Percentiles rank a stretch among this genome's conserved stretches.
These are phyloP conservation scores for Scaptomyza graminum DNA, from an alignment of 1,140 invertebrate species.

Conservation along the genomic window DNA sequence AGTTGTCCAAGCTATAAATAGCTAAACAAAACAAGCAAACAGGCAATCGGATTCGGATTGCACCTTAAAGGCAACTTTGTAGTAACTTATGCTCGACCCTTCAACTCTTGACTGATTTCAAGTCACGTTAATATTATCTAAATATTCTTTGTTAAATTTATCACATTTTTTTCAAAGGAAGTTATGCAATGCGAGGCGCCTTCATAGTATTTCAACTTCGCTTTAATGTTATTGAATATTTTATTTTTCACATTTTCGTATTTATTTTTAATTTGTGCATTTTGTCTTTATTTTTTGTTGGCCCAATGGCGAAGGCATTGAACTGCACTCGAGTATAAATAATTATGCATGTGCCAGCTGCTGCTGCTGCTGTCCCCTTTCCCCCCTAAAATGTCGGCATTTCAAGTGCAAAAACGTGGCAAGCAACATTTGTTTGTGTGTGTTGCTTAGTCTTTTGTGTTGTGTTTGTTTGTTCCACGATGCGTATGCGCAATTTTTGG, in stretches of 20 bases:
- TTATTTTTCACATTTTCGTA: neutral
- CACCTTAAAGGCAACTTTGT: neutral
- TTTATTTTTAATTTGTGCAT: neutral
- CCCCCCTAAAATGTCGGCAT: slow-evolving; percentile 20
- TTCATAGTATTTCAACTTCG: neutral
- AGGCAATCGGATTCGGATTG: neutral
- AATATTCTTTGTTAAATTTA: no score
- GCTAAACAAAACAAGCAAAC: neutral
- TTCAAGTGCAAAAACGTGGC: slow-evolving; percentile 25
- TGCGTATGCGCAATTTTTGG: slow-evolving; percentile 68
- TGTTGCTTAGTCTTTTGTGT: neutral
- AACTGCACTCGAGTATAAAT: slow-evolving; percentile 30
- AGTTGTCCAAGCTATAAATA: slow-evolving; percentile 18
- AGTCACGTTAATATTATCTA: no score
- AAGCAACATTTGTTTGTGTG: slow-evolving; percentile 7
- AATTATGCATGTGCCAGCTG: neutral
- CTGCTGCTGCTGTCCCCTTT: neutral
- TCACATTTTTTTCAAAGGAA: neutral
- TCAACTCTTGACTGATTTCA: no score
- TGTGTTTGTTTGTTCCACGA: slow-evolving; percentile 35
- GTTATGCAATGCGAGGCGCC: slow-evolving; percentile 2
- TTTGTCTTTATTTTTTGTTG: neutral
- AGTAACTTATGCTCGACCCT: no score
- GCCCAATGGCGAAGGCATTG: slow-evolving; percentile 38
- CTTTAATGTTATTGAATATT: slow-evolving; percentile 10